phyloP scores from a whole-genome alignment of 2,888 invertebrate species.

The Pandemis cinnamomeana region DNA sequence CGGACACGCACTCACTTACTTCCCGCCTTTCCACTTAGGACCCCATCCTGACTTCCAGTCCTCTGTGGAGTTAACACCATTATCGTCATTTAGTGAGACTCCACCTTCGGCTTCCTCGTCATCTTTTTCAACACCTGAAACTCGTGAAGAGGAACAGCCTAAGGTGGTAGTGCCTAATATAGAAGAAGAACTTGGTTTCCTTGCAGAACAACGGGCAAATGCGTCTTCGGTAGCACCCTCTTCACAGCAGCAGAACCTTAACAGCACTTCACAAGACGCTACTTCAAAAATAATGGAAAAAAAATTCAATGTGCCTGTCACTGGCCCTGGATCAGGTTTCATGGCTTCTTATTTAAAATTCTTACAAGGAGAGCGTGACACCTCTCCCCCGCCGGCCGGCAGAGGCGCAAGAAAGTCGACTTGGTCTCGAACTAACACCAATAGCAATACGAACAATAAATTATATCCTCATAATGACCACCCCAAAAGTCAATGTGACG shows the following conservation, averaged over 20 bases:
- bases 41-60: slow-evolving; percentile 88
- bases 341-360: slow-evolving; percentile 95
- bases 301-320: slow-evolving; percentile 84
- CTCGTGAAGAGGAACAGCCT: slow-evolving; percentile 88
- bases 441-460: slow-evolving; percentile 71
- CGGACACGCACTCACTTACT: slow-evolving; percentile 89
- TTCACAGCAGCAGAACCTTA: slow-evolving; percentile 79
- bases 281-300: slow-evolving; percentile 84
- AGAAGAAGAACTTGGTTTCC: slow-evolving; percentile 93
- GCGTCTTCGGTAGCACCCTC: slow-evolving; percentile 81
- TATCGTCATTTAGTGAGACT: slow-evolving; percentile 84
- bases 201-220: slow-evolving; percentile 86
- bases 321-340: slow-evolving; percentile 89
- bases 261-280: slow-evolving; percentile 79
- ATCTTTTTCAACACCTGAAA: slow-evolving; percentile 83
- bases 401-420: slow-evolving; percentile 87
- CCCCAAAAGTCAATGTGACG: slow-evolving; percentile 71
- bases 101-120: slow-evolving; percentile 85
- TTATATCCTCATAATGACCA: slow-evolving; percentile 71
- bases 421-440: slow-evolving; percentile 84
- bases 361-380: slow-evolving; percentile 92
- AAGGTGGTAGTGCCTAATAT: slow-evolving; percentile 95
- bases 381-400: slow-evolving; percentile 90
- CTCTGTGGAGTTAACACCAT: slow-evolving; percentile 87
- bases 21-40: slow-evolving; percentile 90